phyloP scores from a whole-genome alignment of 2,888 invertebrate genomes.

The Ommatoiulus sabulosus region DNA sequence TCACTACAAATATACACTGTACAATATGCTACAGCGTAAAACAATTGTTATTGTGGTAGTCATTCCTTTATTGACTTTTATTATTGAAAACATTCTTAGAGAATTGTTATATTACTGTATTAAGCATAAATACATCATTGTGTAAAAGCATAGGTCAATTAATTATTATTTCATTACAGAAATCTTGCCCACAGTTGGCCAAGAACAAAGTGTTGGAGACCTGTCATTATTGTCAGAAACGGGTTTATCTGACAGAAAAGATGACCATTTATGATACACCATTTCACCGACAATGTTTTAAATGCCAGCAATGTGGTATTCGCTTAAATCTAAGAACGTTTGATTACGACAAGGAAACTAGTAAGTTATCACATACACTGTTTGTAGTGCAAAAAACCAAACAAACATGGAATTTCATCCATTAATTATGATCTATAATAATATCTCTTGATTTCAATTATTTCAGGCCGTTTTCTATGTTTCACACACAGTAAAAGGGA shows the following conservation, averaged over 20 bases:
- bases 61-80: too few relatives aligned
- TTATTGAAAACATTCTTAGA: too few relatives aligned
- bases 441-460: neutral
- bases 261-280: conserved; percentile 6
- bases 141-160: neutral
- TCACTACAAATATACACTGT: too few relatives aligned
- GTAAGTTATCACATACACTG: neutral
- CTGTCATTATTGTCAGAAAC: conserved; percentile 45
- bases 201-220: conserved; percentile 15
- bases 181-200: neutral
- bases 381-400: neutral
- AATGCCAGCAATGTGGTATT: conserved; percentile 37
- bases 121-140: too few relatives aligned
- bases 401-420: neutral
- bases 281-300: conserved; percentile 47
- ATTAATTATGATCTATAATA: neutral
- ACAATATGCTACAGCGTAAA: too few relatives aligned
- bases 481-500: conserved; percentile 25
- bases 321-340: conserved; percentile 24
- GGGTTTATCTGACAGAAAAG: conserved; percentile 48
- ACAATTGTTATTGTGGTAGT: too few relatives aligned
- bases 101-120: too few relatives aligned
- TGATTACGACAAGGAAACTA: conserved; percentile 35
- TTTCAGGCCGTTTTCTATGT: neutral
- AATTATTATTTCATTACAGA: neutral